phyloP scores from a whole-genome alignment of 2,888 invertebrate species.

The Dryadula phaetusa region DNA sequence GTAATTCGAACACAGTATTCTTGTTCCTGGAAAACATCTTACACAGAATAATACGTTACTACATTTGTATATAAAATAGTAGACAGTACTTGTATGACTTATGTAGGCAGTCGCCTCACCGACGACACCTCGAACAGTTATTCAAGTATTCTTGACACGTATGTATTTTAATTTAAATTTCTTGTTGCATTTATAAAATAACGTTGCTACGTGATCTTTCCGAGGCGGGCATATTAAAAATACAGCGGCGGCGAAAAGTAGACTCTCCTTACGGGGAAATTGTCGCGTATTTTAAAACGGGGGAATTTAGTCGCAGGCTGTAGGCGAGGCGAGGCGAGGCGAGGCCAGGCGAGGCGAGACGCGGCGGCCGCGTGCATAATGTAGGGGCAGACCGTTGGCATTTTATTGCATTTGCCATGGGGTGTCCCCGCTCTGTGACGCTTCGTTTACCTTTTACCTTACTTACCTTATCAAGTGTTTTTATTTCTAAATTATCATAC shows the following conservation, averaged over 20 bases:
- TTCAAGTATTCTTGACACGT: constrained; percentile 36
- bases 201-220: constrained; percentile 20
- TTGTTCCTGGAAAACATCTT: not conserved
- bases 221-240: constrained; percentile 32
- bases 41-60: not conserved
- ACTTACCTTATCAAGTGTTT: not conserved
- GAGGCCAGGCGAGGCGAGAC: not conserved
- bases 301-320: constrained; percentile 37
- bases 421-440: not conserved
- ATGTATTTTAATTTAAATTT: constrained; percentile 38
- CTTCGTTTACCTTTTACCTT: constrained; percentile 4
- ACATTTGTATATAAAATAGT: not conserved
- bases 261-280: constrained; percentile 20
- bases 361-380: constrained; percentile 2
- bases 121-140: constrained; percentile 9
- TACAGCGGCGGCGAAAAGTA: constrained; percentile 27
- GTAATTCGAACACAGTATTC: not conserved
- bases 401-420: constrained; percentile 12
- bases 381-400: constrained; percentile 7
- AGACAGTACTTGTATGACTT: no score
- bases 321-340: constrained; percentile 17
- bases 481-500: not conserved
- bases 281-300: constrained; percentile 34
- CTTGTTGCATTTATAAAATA: constrained; percentile 31
- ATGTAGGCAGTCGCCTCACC: not conserved